Conservation (phyloP, 2,888 invertebrate species). For the Chydorus sphaericus region DNA sequence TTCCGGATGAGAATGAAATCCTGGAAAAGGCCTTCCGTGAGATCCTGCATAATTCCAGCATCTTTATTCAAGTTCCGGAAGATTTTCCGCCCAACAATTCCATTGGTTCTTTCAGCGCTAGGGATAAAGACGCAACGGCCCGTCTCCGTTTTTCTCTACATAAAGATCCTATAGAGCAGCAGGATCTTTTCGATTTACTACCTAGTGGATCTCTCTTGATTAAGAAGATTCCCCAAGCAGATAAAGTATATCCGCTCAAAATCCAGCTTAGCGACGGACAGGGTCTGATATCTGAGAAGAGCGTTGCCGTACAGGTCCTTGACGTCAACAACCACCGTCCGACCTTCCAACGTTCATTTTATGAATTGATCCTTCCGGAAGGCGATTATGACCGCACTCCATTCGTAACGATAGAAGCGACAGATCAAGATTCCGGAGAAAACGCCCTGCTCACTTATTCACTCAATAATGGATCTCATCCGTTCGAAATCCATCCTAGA, state of each 20-base stretch:
- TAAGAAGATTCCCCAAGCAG: constrained; percentile 40
- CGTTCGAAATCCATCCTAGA: constrained; percentile 5
- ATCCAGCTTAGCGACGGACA: constrained; percentile 62
- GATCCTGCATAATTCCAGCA: neutral
- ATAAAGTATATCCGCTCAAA: constrained; percentile 57
- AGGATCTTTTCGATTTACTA: neutral
- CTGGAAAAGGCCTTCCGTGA: neutral
- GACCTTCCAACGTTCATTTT: constrained; percentile 64
- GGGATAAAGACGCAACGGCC: neutral
- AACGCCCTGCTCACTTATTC: constrained; percentile 64
- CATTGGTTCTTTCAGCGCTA: neutral
- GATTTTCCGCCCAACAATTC: neutral
- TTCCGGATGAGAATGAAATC: neutral
- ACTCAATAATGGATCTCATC: constrained; percentile 20
- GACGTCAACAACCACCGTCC: constrained; percentile 68
- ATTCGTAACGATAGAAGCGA: constrained; percentile 59
- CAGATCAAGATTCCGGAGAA: constrained; percentile 61
- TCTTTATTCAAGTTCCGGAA: constrained; percentile 6
- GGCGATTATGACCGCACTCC: constrained; percentile 53
- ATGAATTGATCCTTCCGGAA: constrained; percentile 66
- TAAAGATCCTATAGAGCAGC: neutral
- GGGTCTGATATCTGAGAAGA: constrained; percentile 43
- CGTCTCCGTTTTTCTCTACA: neutral
- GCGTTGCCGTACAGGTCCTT: constrained; percentile 13
- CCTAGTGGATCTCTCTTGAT: neutral